Evolutionary conservation across 2,888 invertebrate species (phyloP).

Genomic region (Pheosia gnoma): DNA sequence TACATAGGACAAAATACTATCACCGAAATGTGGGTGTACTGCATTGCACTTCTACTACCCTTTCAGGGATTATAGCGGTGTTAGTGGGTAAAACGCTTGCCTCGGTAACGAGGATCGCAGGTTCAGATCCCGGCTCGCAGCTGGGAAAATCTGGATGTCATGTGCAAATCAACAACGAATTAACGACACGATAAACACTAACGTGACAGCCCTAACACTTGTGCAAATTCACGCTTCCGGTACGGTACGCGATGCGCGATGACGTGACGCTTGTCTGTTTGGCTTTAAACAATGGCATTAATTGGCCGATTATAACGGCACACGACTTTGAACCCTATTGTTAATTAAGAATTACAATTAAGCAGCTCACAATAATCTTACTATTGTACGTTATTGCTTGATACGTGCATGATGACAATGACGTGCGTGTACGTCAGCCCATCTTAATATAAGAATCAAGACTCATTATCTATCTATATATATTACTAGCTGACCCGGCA

Average conservation of each 20-base stretch:
- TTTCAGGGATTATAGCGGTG: too few relatives aligned
- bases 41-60: too few relatives aligned
- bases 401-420: not conserved
- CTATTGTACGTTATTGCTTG: constrained; percentile 6
- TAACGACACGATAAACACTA: not conserved
- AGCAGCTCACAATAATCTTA: constrained; percentile 3
- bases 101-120: too few relatives aligned
- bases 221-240: constrained; percentile 45
- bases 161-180: too few relatives aligned
- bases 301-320: constrained; percentile 17
- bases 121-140: too few relatives aligned
- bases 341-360: constrained; percentile 3
- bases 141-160: too few relatives aligned
- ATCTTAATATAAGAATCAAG: not conserved
- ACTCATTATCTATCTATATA: too few relatives aligned
- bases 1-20: too few relatives aligned
- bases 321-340: not conserved
- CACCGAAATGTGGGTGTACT: too few relatives aligned
- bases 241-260: constrained; percentile 31
- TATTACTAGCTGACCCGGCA: too few relatives aligned
- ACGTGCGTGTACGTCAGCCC: too few relatives aligned
- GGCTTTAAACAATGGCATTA: constrained; percentile 35
- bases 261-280: constrained; percentile 25
- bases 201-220: constrained; percentile 33
- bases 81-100: too few relatives aligned